These are phyloP conservation scores for Poeciliopsis paucimaculata DNA, from an alignment of 2,797 vertebrate genomes.

Conservation along the genomic window DNA sequence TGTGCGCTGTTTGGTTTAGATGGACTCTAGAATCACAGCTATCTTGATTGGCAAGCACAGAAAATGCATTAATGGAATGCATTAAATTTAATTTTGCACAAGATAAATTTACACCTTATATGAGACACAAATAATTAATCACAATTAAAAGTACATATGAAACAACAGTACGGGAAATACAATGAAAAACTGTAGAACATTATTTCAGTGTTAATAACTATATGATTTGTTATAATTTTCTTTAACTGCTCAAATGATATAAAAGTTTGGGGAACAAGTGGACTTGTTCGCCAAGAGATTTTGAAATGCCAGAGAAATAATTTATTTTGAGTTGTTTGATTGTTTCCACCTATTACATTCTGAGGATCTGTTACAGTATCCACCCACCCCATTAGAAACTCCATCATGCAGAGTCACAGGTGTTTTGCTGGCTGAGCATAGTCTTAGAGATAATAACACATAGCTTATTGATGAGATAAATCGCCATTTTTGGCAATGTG, in stretches of 20 bases:
- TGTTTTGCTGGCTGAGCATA: conserved; percentile 1
- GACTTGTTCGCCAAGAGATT: not conserved
- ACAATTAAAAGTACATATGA: not conserved
- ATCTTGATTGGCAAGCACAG: not conserved
- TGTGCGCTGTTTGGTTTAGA: not conserved
- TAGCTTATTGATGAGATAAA: conserved; percentile 26
- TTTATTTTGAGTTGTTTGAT: not conserved
- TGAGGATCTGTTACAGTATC: conserved; percentile 4
- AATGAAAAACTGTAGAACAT: not conserved
- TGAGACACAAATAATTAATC: not conserved
- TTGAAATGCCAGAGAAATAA: not conserved
- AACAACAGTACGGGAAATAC: not conserved
- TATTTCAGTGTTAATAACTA: not conserved
- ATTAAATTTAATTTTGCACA: not conserved
- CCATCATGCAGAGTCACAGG: conserved; percentile 8
- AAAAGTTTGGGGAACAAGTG: not conserved
- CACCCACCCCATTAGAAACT: not conserved
- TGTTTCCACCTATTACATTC: not conserved
- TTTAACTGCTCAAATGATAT: not conserved
- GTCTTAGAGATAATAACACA: conserved; percentile 11
- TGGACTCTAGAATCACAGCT: not conserved
- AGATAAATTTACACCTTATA: not conserved
- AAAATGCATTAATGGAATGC: not conserved
- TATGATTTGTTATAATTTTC: not conserved
- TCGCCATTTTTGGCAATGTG: conserved; percentile 31